Conservation (phyloP, 2,113 vertebrate genomes). For the Hyperopisus bebe region DNA sequence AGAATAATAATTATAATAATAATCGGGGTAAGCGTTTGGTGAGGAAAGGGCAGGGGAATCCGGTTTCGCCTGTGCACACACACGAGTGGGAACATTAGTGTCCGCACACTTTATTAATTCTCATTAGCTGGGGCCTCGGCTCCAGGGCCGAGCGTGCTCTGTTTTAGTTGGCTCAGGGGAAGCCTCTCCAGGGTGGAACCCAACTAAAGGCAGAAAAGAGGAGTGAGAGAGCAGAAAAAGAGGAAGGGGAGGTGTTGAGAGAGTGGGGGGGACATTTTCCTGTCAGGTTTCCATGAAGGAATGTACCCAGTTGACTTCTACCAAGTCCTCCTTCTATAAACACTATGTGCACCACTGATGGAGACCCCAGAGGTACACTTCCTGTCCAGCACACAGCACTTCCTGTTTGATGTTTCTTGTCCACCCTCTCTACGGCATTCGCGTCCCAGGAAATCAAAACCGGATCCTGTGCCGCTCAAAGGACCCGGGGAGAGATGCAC, state of each 20-base stretch:
- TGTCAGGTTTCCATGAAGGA: not conserved
- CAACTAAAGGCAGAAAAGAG: slow-evolving; percentile 4
- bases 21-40: not conserved
- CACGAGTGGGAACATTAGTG: slow-evolving; percentile 31
- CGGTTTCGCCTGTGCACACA: slow-evolving; percentile 14
- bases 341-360: not conserved
- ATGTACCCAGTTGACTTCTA: not conserved
- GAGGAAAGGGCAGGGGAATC: slow-evolving; percentile 18
- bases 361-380: not conserved
- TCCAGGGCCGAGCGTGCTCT: slow-evolving; percentile 29
- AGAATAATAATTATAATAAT: not conserved
- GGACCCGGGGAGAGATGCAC: not conserved
- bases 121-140: slow-evolving; percentile 33
- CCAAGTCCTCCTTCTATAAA: not conserved
- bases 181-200: slow-evolving; percentile 27
- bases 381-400: not conserved
- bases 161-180: slow-evolving; percentile 31
- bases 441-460: not conserved
- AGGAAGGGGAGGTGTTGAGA: not conserved
- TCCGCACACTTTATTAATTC: slow-evolving; percentile 43
- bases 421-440: not conserved
- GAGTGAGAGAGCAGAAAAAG: not conserved
- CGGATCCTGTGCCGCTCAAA: not conserved
- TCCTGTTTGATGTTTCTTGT: not conserved
- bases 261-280: slow-evolving; percentile 20